A percentile compares a stretch with the other conserved stretches of the same genome.
phyloP scores from a whole-genome alignment of 2,888 invertebrate genomes.

The Pterobdella sp. region DNA sequence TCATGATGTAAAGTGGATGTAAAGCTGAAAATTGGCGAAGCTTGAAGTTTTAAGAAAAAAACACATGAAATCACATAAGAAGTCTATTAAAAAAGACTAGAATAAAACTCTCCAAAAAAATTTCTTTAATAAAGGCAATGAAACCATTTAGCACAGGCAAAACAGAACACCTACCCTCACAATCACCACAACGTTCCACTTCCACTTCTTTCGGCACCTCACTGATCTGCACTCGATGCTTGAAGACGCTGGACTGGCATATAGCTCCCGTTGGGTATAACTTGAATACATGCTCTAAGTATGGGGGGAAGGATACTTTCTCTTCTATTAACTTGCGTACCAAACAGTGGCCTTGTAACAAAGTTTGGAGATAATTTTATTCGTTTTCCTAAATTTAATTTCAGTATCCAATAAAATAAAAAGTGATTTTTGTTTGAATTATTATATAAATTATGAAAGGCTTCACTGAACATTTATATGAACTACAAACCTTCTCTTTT shows the following conservation, averaged over 20 bases:
- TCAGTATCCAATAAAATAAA: neutral
- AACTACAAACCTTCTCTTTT: slow-evolving; percentile 17
- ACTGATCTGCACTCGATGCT: neutral
- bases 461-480: neutral
- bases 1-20: no score
- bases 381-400: neutral
- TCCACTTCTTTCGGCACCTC: slow-evolving; percentile 17
- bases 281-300: slow-evolving; percentile 22
- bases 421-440: neutral
- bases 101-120: no score
- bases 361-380: neutral
- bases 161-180: slow-evolving; percentile 5
- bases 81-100: no score
- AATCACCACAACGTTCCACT: slow-evolving; percentile 24
- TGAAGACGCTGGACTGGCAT: slow-evolving; percentile 23
- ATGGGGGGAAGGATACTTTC: slow-evolving; percentile 12
- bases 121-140: neutral
- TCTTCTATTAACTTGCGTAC: slow-evolving; percentile 19
- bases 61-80: no score
- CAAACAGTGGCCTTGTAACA: slow-evolving; percentile 12
- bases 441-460: neutral
- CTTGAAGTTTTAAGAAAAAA: no score
- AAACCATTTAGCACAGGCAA: neutral
- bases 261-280: slow-evolving; percentile 16
- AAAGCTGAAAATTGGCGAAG: no score